phyloP scores from a whole-genome alignment of 2,888 invertebrate species.

The Ophion costatus region DNA sequence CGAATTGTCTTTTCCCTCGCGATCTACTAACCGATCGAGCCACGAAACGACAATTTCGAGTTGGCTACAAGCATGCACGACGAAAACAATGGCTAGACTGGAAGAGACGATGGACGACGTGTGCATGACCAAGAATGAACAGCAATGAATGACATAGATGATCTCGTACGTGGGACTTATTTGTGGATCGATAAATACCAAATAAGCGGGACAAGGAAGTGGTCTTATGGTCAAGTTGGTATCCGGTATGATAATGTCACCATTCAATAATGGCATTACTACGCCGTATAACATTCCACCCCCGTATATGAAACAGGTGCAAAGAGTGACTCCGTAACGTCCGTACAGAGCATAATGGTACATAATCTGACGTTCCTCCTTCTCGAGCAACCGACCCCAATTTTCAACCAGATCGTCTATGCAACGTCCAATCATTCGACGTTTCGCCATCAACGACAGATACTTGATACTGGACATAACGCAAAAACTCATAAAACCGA shows the following conservation, averaged over 20 bases:
- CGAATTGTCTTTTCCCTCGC: not conserved
- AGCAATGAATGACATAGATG: constrained; percentile 65
- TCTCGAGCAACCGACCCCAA: constrained; percentile 63
- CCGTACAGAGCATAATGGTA: constrained; percentile 67
- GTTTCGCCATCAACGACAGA: constrained; percentile 55
- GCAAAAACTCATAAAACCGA: constrained; percentile 72
- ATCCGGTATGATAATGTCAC: not conserved
- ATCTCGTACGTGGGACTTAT: constrained; percentile 66
- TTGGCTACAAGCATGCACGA: constrained; percentile 73
- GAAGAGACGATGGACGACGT: constrained; percentile 65
- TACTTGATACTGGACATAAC: constrained; percentile 74
- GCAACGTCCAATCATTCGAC: constrained; percentile 67
- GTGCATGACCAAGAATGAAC: constrained; percentile 64
- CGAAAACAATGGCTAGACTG: constrained; percentile 61
- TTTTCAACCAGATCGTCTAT: constrained; percentile 68
- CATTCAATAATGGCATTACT: constrained; percentile 62
- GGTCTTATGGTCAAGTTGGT: constrained; percentile 1
- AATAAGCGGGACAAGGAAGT: not conserved
- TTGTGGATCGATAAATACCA: not conserved
- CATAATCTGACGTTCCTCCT: constrained; percentile 64
- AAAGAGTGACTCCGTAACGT: constrained; percentile 58
- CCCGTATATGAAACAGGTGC: constrained; percentile 69
- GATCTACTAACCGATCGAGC: not conserved
- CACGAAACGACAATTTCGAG: constrained; percentile 60
- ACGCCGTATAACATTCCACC: constrained; percentile 68